Conservation (phyloP, 2,113 vertebrate genomes). For the Rhinolophus sinicus region DNA sequence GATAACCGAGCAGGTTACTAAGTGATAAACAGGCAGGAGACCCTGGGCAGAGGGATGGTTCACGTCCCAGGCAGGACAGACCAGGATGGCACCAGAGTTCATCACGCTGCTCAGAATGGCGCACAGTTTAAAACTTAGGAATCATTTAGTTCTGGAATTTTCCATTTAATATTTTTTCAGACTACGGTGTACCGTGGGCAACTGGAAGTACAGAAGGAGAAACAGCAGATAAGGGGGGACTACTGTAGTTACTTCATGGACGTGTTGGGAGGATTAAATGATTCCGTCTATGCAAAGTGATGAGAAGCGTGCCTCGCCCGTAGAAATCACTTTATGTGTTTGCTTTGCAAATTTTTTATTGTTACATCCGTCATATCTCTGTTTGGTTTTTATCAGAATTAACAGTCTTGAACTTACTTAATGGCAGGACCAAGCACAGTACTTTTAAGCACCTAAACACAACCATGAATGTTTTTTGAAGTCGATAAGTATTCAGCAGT, state of each 20-base stretch:
- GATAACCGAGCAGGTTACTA: too few relatives aligned
- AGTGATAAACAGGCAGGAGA: not conserved
- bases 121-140: not conserved
- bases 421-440: not conserved
- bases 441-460: not conserved
- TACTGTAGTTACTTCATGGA: not conserved
- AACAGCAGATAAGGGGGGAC: not conserved
- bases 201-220: not conserved
- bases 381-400: not conserved
- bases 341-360: not conserved
- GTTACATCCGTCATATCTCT: not conserved
- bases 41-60: not conserved
- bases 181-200: not conserved
- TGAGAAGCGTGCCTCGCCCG: too few relatives aligned
- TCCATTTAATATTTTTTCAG: not conserved
- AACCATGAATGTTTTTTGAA: not conserved
- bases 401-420: not conserved
- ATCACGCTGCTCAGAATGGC: not conserved
- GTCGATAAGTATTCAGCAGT: not conserved
- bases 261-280: not conserved
- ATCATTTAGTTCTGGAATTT: not conserved
- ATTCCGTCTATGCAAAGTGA: not conserved
- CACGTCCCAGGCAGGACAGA: not conserved
- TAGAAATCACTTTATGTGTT: not conserved
- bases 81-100: rapidly evolving